Evolutionary conservation across 2,888 invertebrate species (phyloP).

Genomic region (Deilephila porcellus): DNA sequence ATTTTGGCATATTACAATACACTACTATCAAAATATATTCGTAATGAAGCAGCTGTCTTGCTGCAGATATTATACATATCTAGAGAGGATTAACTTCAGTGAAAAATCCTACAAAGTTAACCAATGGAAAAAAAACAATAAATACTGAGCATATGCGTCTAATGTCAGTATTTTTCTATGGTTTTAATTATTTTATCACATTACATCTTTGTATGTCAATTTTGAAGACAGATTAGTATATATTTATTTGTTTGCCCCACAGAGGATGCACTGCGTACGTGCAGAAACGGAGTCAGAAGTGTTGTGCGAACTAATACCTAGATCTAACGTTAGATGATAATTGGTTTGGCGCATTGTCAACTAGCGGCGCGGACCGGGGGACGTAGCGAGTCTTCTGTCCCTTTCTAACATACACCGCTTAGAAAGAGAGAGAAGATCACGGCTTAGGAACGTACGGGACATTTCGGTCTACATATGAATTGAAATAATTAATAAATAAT

Average conservation of each 20-base stretch:
- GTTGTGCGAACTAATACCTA: conserved; percentile 65
- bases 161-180: too few relatives aligned
- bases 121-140: too few relatives aligned
- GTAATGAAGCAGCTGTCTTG: too few relatives aligned
- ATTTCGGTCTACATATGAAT: not conserved
- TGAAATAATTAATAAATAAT: not conserved
- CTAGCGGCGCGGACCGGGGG: conserved; percentile 34
- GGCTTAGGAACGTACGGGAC: not conserved
- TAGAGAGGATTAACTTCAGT: too few relatives aligned
- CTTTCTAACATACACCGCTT: not conserved
- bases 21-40: too few relatives aligned
- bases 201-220: too few relatives aligned
- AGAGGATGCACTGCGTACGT: conserved; percentile 61
- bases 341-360: conserved; percentile 75
- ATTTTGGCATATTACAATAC: too few relatives aligned
- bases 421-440: conserved; percentile 7
- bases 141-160: too few relatives aligned
- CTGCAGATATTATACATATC: too few relatives aligned
- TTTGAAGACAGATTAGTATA: not conserved
- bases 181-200: too few relatives aligned
- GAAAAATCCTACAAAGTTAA: too few relatives aligned
- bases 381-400: conserved; percentile 24
- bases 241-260: conserved; percentile 37
- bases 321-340: conserved; percentile 56
- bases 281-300: conserved; percentile 61